Evolutionary conservation across 2,113 vertebrate species (phyloP).

Genomic region (Xenus cinereus): DNA sequence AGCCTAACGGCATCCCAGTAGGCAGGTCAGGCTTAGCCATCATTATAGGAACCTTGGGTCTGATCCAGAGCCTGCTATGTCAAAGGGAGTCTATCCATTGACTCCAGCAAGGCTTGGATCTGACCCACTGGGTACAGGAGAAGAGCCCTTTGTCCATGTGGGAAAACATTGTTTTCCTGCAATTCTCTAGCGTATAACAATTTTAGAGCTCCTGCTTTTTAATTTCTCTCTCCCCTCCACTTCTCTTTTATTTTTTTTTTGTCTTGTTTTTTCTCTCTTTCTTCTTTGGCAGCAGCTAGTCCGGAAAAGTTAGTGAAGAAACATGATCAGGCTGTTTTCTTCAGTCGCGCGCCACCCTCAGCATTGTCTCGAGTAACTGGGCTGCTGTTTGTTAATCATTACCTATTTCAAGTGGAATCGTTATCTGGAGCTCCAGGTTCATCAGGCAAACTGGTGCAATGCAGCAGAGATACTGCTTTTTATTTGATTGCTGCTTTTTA

Average conservation of each 20-base stretch:
- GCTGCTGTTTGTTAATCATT: background rate
- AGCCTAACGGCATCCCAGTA: background rate
- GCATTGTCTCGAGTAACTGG: background rate
- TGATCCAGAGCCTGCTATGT: background rate
- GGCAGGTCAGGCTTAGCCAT: background rate
- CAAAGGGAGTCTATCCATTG: background rate
- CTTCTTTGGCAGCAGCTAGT: background rate
- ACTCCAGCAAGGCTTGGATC: background rate
- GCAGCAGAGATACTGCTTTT: background rate
- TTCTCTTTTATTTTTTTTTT: background rate
- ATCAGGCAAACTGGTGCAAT: slow-evolving; percentile 17
- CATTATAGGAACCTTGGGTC: background rate
- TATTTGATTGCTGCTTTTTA: too few species aligned
- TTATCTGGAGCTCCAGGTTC: slow-evolving; percentile 29
- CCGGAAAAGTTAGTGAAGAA: slow-evolving; percentile 4
- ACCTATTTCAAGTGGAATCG: background rate
- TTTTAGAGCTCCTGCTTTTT: background rate
- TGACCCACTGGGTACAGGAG: background rate
- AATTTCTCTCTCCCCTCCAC: background rate
- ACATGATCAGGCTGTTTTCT: slow-evolving; percentile 25
- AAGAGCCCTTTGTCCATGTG: background rate
- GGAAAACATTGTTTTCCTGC: background rate
- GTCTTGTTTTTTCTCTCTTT: background rate
- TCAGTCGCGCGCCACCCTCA: rapidly evolving
- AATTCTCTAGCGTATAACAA: background rate